Evolutionary conservation across 2,113 vertebrate genomes (phyloP).

Genomic region (Pteropus alecto): DNA sequence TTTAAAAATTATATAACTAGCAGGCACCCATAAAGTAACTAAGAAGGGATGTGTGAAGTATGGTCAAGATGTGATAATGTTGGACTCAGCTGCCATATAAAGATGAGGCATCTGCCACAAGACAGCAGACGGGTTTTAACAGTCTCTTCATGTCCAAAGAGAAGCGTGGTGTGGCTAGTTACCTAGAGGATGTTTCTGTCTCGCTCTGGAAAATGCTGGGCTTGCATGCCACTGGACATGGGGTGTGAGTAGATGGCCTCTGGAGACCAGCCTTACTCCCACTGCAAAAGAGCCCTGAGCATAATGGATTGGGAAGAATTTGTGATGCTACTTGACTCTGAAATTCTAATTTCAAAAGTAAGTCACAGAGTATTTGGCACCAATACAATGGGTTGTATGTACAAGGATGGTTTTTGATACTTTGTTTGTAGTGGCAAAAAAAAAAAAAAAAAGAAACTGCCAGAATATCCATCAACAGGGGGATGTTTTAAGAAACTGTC

Average conservation of each 20-base stretch:
- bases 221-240: background rate
- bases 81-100: background rate
- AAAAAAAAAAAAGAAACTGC: background rate
- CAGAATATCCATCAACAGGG: background rate
- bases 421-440: background rate
- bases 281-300: background rate
- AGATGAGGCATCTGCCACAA: background rate
- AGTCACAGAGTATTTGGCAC: background rate
- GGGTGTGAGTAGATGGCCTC: background rate
- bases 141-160: background rate
- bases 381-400: background rate
- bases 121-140: background rate
- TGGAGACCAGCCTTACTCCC: background rate
- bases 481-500: background rate
- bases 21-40: background rate
- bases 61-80: background rate
- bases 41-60: background rate
- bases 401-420: background rate
- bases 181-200: background rate
- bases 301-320: background rate
- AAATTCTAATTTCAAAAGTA: background rate
- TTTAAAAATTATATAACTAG: background rate
- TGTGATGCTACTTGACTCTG: background rate
- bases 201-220: background rate
- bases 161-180: background rate